Conservation (phyloP, 2,113 vertebrate genomes). For the Benitochromis conjunctus region DNA sequence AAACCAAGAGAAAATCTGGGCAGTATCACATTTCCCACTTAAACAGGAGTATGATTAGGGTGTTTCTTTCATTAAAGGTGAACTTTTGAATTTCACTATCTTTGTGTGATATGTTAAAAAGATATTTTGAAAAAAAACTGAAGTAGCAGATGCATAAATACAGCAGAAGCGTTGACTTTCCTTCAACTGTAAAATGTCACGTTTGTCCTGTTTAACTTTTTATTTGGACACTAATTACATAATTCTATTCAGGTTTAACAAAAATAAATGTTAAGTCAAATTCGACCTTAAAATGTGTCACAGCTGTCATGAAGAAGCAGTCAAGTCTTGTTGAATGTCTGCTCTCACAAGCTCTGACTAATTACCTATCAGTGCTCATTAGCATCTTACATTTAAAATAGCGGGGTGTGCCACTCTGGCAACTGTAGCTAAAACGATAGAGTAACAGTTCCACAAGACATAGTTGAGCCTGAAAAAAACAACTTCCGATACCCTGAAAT, state of each 20-base stretch:
- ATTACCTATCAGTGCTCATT: neutral
- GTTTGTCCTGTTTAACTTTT: neutral
- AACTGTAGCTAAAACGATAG: neutral
- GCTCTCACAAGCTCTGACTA: neutral
- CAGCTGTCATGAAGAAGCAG: neutral
- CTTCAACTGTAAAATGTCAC: neutral
- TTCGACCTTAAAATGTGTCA: neutral
- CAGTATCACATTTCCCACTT: accelerated
- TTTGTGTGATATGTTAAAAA: neutral
- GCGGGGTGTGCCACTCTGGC: neutral
- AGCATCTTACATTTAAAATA: neutral
- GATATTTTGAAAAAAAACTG: neutral
- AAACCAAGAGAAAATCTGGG: accelerated
- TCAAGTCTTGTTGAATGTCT: neutral
- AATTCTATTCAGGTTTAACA: neutral
- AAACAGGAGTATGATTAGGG: neutral
- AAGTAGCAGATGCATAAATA: neutral
- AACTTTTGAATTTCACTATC: neutral
- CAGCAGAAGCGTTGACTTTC: neutral
- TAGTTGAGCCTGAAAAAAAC: neutral
- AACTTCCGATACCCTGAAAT: neutral
- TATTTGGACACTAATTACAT: neutral
- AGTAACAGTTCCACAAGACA: neutral
- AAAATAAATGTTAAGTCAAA: neutral
- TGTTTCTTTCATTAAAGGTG: neutral